These are phyloP conservation scores for human DNA, from an alignment of 2,113 vertebrate genomes.

Conservation along the genomic window DNA sequence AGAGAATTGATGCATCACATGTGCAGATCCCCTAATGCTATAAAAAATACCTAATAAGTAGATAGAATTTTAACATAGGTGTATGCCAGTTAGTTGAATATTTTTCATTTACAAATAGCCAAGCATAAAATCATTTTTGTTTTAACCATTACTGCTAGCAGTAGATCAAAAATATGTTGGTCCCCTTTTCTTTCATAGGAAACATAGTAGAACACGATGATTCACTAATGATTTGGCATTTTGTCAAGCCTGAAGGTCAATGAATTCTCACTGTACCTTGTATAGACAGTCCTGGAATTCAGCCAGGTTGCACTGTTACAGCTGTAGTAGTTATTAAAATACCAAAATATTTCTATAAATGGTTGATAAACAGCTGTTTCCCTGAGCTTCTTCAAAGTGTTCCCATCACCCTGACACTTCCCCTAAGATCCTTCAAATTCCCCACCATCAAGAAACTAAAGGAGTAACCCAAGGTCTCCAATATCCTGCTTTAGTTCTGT, in stretches of 20 bases:
- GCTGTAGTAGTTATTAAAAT: neutral
- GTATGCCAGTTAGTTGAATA: neutral
- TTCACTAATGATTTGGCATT: neutral
- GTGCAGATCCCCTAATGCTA: neutral
- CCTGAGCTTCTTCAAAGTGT: neutral
- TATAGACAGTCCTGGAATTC: neutral
- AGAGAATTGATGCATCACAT: neutral
- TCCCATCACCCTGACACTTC: too few relatives aligned
- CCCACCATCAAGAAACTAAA: neutral
- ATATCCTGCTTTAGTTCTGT: neutral
- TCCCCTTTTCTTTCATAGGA: neutral
- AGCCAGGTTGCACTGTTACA: neutral
- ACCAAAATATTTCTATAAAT: neutral
- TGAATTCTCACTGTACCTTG: neutral
- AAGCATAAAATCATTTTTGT: conserved; percentile 26
- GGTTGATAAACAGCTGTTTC: neutral
- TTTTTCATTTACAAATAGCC: neutral
- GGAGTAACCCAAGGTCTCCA: neutral
- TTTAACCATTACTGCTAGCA: conserved; percentile 3
- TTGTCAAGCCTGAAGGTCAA: neutral
- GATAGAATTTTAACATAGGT: neutral
- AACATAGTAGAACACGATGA: neutral
- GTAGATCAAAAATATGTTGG: neutral
- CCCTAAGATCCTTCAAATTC: neutral
- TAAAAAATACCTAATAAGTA: neutral